Conservation (phyloP, 2,797 vertebrate species). For the Margarornis squamiger region DNA sequence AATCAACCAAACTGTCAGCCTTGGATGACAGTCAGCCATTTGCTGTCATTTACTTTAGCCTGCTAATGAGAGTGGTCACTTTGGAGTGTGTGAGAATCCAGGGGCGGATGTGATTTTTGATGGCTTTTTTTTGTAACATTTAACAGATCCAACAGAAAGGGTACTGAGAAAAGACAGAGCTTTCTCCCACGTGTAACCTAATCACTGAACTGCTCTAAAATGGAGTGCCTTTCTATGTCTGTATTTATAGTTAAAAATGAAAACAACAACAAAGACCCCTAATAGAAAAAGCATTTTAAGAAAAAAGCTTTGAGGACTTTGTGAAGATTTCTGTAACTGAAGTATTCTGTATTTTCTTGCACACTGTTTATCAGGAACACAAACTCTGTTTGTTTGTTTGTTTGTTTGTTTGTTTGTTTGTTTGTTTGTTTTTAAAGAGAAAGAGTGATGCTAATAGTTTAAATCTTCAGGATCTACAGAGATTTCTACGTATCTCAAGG, state of each 20-base stretch:
- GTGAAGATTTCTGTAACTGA: not conserved
- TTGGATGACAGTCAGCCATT: not conserved
- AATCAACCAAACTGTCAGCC: not conserved
- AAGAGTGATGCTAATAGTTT: not conserved
- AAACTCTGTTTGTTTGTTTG: not conserved
- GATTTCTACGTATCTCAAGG: not conserved
- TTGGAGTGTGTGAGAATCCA: not conserved
- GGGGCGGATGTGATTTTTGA: accelerated
- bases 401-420: not conserved
- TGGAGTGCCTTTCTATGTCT: not conserved
- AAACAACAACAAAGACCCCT: not conserved
- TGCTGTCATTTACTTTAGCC: not conserved
- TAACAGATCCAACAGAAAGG: not conserved
- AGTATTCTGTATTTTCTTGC: not conserved
- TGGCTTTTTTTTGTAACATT: not conserved
- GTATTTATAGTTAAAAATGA: not conserved
- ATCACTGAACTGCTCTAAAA: not conserved
- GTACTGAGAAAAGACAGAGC: not conserved
- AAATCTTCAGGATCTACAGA: not conserved
- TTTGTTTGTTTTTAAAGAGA: not conserved
- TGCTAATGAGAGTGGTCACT: not conserved
- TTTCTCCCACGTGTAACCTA: not conserved
- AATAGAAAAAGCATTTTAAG: not conserved
- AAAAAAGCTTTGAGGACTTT: not conserved
- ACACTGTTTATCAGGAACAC: not conserved